phyloP scores from a whole-genome alignment of 2,888 invertebrate genomes.

The Drosophila ustulata region DNA sequence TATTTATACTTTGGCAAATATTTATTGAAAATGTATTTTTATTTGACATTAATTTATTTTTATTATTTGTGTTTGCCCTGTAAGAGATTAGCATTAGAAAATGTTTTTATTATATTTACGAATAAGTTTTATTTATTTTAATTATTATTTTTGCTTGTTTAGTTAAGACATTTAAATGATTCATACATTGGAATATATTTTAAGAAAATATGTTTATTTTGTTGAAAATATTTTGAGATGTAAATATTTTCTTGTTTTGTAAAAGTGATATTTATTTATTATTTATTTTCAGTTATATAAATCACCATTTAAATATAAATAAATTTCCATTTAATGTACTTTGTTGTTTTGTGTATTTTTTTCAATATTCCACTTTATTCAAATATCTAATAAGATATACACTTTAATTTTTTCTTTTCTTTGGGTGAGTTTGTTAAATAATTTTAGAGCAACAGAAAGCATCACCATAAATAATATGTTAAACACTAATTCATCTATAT shows the following conservation, averaged over 20 bases:
- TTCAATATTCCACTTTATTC: not conserved
- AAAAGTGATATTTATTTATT: not conserved
- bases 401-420: not conserved
- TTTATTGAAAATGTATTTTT: not conserved
- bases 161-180: not conserved
- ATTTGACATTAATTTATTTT: not conserved
- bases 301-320: not conserved
- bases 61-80: not conserved
- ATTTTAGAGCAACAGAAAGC: not conserved
- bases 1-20: slow-evolving; percentile 23
- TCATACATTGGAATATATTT: not conserved
- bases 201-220: not conserved
- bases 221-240: too few species aligned
- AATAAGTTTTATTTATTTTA: too few species aligned
- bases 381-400: not conserved
- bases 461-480: not conserved
- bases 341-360: not conserved
- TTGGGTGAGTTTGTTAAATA: not conserved
- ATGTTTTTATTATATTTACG: too few species aligned
- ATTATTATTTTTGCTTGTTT: not conserved
- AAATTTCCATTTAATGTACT: not conserved
- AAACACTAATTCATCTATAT: slow-evolving; percentile 1
- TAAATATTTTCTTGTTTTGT: too few species aligned
- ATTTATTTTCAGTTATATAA: too few species aligned
- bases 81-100: too few species aligned